Conservation (phyloP, 2,797 vertebrate species). For the Heliangelus exortis region DNA sequence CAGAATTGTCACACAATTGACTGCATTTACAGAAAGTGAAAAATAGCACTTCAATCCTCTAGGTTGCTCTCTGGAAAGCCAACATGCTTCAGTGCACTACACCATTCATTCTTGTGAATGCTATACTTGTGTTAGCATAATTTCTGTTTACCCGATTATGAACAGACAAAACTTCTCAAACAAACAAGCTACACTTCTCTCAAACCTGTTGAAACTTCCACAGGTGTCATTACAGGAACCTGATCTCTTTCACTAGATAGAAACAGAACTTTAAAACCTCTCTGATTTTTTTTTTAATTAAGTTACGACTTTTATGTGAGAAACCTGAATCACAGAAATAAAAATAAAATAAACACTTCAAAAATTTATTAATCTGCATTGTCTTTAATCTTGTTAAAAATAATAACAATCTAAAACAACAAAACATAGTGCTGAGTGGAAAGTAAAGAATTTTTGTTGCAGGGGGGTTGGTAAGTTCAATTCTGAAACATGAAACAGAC, state of each 20-base stretch:
- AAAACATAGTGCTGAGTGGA: background rate
- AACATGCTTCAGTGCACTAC: background rate
- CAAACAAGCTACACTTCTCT: background rate
- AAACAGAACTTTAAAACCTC: background rate
- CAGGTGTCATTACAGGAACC: accelerated
- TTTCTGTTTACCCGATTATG: background rate
- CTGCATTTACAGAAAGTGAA: background rate
- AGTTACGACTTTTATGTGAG: background rate
- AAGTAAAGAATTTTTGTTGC: background rate
- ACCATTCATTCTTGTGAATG: accelerated
- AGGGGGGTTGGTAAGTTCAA: background rate
- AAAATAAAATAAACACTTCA: background rate
- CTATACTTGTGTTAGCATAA: background rate
- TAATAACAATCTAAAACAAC: background rate
- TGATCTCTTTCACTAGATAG: background rate
- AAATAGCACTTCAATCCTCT: background rate
- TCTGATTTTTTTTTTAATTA: background rate
- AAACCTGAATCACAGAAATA: background rate
- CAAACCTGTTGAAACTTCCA: background rate
- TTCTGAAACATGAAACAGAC: background rate
- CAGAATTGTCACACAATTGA: accelerated
- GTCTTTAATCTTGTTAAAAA: background rate
- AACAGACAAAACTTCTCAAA: background rate
- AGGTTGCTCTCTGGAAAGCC: background rate
- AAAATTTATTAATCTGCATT: background rate